Conservation (phyloP, 2,797 vertebrate species). For the Amphiprion clarkii region DNA sequence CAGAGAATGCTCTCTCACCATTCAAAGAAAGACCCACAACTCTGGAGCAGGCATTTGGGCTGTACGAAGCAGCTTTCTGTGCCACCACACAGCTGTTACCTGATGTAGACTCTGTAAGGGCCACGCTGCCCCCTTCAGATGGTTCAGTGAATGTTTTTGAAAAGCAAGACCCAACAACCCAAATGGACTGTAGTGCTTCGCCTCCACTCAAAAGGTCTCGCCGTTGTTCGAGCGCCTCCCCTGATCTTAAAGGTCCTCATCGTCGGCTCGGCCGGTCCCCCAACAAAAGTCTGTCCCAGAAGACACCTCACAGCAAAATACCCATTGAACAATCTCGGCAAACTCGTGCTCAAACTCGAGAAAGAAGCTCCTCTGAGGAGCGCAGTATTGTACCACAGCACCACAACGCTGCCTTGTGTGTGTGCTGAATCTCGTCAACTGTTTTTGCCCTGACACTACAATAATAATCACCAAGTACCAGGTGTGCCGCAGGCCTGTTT, state of each 20-base stretch:
- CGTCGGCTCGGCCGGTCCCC: constrained; percentile 29
- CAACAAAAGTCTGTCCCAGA: constrained; percentile 45
- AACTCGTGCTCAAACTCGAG: constrained; percentile 39
- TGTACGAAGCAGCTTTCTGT: constrained; percentile 70
- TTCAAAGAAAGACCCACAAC: constrained; percentile 55
- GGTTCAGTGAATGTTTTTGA: constrained; percentile 58
- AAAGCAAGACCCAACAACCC: constrained; percentile 68
- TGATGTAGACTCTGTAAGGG: constrained; percentile 43
- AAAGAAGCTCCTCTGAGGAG: constrained; percentile 66
- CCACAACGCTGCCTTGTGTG: constrained; percentile 74
- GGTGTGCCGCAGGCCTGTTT: constrained; percentile 50
- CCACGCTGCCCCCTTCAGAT: constrained; percentile 41
- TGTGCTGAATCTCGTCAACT: constrained; percentile 65
- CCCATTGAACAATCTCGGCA: constrained; percentile 52
- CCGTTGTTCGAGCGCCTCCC: constrained; percentile 23
- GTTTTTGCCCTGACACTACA: not conserved
- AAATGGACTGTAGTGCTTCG: constrained; percentile 45
- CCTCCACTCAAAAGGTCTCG: constrained; percentile 64
- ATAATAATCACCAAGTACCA: constrained; percentile 35
- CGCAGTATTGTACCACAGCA: constrained; percentile 61
- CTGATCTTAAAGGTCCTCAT: constrained; percentile 35
- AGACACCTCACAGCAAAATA: constrained; percentile 30
- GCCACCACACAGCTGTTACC: constrained; percentile 61
- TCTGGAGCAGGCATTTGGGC: constrained; percentile 74
- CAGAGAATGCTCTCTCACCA: constrained; percentile 50